Base-by-base conservation (phyloP, 2,888 invertebrate species). In the Tridacna gigas region DNA sequence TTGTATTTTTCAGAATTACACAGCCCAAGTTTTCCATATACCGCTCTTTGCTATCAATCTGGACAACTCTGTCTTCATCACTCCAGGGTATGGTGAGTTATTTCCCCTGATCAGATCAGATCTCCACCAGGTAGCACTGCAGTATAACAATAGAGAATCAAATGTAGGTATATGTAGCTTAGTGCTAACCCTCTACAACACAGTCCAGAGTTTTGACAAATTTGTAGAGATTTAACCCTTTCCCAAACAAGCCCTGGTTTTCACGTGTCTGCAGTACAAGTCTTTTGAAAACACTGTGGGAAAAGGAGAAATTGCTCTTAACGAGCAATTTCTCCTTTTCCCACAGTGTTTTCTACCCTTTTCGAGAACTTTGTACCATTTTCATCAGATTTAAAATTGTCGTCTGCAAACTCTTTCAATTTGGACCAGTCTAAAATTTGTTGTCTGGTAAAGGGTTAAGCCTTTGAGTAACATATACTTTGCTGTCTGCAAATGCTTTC, bases 1-100 rank as follows among this genome's bases (percentile, higher is more conserved):
- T 37, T 37, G 37, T 56, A 20, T 74, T 82, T 96, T 96, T 73
- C 95, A 97, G 97, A 96, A 96, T 94, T 96, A 95, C 90, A 95
- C 95, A 80, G 96, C 96, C 9, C 96, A 96, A 93, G 95, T 96
- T 47, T 95, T 96, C 13, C 96, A 96, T 90, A 95, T 96, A 83
- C 97, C 97, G 71, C 95, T 97, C 73, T 96, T 96, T 79, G 94
- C 96, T 26, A 95, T 96, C 51, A 94, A 96, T 47, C 94, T 96
- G 61, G 96, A 96, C 73, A 96, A 96, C 91, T 94, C 95, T 79
- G 92, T 97, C 25, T 96, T 97, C 90, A 95, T 96, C 0, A 96
- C 96, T 18, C 97, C 97, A 45, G 96, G 96, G 2, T 96, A 96
- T 91, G 94, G 95, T 61, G 93, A 95, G 73, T 89, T 96, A 37